A percentile compares a stretch with the other conserved stretches of the same genome.
Evolutionary conservation across 1,140 invertebrate species (phyloP).

Genomic region (Tetramorium parvispinum): DNA sequence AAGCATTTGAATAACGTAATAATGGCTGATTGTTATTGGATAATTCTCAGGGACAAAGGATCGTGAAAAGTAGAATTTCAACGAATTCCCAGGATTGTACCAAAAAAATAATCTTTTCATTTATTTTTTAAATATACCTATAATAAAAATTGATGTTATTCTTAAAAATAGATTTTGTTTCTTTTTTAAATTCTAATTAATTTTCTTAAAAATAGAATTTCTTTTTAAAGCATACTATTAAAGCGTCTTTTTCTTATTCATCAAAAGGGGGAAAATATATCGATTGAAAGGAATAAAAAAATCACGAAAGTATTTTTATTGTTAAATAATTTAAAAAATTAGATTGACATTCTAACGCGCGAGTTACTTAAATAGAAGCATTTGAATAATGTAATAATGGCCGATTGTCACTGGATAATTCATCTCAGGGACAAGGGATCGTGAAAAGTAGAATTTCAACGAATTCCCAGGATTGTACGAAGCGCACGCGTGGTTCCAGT

Average conservation of each 20-base stretch:
- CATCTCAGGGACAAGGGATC: not conserved
- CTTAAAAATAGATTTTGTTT: too few species aligned
- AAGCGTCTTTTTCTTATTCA: not conserved
- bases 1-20: not conserved
- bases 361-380: not conserved
- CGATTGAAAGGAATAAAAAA: not conserved
- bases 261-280: not conserved
- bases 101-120: too few species aligned
- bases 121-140: too few species aligned
- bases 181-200: too few species aligned
- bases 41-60: not conserved
- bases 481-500: constrained; percentile 75
- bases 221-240: not conserved
- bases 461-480: constrained; percentile 69
- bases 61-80: constrained; percentile 26
- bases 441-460: constrained; percentile 27
- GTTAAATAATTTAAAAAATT: constrained; percentile 14
- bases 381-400: not conserved
- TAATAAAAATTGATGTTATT: too few species aligned
- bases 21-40: not conserved
- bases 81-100: constrained; percentile 69
- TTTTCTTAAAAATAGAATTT: too few species aligned
- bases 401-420: not conserved
- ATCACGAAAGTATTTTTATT: not conserved
- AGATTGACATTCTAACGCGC: not conserved